Evolutionary conservation across 2,113 vertebrate genomes (phyloP).

Genomic region (Ramphastos sulfuratus): DNA sequence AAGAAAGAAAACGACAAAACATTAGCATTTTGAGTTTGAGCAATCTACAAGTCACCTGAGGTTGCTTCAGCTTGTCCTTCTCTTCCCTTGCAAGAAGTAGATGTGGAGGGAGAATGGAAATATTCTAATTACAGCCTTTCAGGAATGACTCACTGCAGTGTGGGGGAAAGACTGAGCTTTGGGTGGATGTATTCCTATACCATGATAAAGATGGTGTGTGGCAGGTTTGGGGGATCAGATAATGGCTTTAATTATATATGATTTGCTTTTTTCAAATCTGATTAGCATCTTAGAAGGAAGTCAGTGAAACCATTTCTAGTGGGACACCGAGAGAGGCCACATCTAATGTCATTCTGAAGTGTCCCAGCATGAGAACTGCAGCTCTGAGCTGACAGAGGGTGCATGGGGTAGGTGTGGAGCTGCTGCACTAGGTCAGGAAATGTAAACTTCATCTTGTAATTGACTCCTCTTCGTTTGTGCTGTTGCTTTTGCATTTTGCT

Average conservation of each 20-base stretch:
- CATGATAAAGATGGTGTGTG: not conserved
- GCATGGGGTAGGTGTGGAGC: not conserved
- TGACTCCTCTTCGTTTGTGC: not conserved
- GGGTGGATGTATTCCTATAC: not conserved
- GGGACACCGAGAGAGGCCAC: not conserved
- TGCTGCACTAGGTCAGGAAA: not conserved
- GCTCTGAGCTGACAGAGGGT: not conserved
- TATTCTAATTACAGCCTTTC: not conserved
- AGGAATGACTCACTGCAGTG: slow-evolving; percentile 39
- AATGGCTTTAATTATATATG: not conserved
- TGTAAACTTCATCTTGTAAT: accelerated
- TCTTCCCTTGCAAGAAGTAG: not conserved
- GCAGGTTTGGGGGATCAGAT: not conserved
- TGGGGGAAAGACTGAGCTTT: not conserved
- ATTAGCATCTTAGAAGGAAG: not conserved
- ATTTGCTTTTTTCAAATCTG: not conserved
- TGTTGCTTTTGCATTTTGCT: not conserved
- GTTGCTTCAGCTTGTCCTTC: not conserved
- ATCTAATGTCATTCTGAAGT: not conserved
- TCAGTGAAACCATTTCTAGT: not conserved
- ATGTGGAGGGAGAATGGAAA: not conserved
- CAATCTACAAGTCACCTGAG: not conserved
- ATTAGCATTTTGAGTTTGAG: not conserved
- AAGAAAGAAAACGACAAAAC: not conserved
- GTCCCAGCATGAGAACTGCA: not conserved